Percentiles rank a stretch among this genome's conserved stretches.
Evolutionary conservation across 1,140 invertebrate genomes (phyloP).

Genomic region (Tetramorium alpestre): DNA sequence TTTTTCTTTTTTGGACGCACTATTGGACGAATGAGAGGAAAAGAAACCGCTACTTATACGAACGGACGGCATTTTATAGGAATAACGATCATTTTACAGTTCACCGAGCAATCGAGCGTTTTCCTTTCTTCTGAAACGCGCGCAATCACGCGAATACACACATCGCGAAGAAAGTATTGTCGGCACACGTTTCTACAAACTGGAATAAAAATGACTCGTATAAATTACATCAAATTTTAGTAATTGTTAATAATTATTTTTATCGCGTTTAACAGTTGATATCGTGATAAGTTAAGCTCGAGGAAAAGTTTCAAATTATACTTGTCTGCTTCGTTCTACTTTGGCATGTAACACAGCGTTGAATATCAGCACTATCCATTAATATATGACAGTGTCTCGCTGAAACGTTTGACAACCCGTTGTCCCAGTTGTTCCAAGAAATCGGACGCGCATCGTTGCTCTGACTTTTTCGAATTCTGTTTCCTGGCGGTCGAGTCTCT

Average conservation of each 20-base stretch:
- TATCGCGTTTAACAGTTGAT: not conserved
- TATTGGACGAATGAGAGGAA: conserved; percentile 23
- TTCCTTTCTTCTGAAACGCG: not conserved
- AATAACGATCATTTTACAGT: conserved; percentile 63
- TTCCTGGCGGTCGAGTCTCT: conserved; percentile 39
- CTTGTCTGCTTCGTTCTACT: not conserved
- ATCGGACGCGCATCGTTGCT: not conserved
- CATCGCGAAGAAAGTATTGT: not conserved
- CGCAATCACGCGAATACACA: not conserved
- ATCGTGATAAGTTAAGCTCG: not conserved
- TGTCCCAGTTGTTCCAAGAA: conserved; percentile 48
- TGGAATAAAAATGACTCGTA: not conserved
- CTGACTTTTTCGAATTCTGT: conserved; percentile 48
- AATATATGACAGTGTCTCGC: not conserved
- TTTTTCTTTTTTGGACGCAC: conserved; percentile 8
- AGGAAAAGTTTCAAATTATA: not conserved
- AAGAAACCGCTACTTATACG: conserved; percentile 45
- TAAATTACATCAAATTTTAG: not conserved
- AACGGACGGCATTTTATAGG: conserved; percentile 49
- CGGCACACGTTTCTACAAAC: not conserved
- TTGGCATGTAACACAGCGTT: not conserved
- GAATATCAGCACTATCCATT: not conserved
- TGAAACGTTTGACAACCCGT: conserved; percentile 24
- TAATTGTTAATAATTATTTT: not conserved
- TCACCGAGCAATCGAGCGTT: conserved; percentile 47